These are phyloP conservation scores for Meloe dianella DNA, from an alignment of 2,888 invertebrate species.

Conservation along the genomic window DNA sequence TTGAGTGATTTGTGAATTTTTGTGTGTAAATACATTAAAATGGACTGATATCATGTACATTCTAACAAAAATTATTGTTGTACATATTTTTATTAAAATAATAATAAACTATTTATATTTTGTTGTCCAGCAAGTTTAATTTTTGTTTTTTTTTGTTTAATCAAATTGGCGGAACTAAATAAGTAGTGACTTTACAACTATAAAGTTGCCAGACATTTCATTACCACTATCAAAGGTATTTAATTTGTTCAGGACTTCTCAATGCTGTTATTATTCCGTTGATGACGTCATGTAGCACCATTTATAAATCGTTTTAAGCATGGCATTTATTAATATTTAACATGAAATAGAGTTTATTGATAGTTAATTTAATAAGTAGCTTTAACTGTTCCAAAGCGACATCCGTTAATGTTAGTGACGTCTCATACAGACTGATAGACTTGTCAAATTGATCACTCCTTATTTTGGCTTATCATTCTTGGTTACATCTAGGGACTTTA, in stretches of 20 bases:
- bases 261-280: not conserved
- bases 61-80: slow-evolving; percentile 23
- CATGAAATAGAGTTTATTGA: too few relatives aligned
- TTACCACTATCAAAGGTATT: not conserved
- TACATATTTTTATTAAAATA: slow-evolving; percentile 31
- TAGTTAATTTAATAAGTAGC: too few relatives aligned
- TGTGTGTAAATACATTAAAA: slow-evolving; percentile 17
- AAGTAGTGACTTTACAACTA: not conserved
- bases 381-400: too few relatives aligned
- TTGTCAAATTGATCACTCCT: not conserved
- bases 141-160: not conserved
- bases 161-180: not conserved
- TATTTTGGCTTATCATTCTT: not conserved
- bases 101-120: slow-evolving; percentile 30
- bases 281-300: too few relatives aligned
- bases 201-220: not conserved
- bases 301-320: too few relatives aligned
- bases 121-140: slow-evolving; percentile 8
- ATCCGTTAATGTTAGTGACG: too few relatives aligned
- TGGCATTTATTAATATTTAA: too few relatives aligned
- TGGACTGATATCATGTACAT: slow-evolving; percentile 34
- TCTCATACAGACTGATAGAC: not conserved
- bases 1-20: slow-evolving; percentile 12
- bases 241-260: not conserved
- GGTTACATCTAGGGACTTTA: not conserved